A percentile compares a stretch with the other conserved stretches of the same genome.
phyloP scores from a whole-genome alignment of 2,113 vertebrate species.

The Ctenodactylus gundi region DNA sequence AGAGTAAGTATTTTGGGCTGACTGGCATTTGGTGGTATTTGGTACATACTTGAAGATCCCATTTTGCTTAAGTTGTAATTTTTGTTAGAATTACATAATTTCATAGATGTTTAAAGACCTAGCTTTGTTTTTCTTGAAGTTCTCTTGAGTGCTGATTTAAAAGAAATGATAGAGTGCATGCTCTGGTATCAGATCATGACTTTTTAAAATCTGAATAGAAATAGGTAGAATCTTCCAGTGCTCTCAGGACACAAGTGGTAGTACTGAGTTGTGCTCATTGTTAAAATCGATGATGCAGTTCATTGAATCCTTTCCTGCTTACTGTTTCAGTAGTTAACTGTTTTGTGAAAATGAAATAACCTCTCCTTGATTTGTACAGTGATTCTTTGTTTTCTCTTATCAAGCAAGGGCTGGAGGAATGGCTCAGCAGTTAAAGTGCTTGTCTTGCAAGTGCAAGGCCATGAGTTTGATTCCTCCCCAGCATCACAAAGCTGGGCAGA shows the following conservation, averaged over 20 bases:
- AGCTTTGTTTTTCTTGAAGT: slow-evolving; percentile 37
- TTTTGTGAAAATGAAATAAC: slow-evolving; percentile 49
- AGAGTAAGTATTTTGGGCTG: not conserved
- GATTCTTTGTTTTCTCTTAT: slow-evolving; percentile 55
- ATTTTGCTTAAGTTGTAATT: slow-evolving; percentile 4
- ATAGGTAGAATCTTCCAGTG: not conserved
- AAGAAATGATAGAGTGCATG: not conserved
- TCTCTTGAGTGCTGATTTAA: slow-evolving; percentile 34
- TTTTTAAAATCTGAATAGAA: not conserved
- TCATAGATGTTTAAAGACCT: slow-evolving; percentile 39
- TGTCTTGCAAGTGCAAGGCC: no score
- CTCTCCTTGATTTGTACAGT: slow-evolving; percentile 1
- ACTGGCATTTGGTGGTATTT: slow-evolving; percentile 9
- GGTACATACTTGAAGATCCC: slow-evolving; percentile 33
- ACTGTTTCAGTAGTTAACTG: slow-evolving; percentile 28
- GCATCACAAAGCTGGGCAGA: no score
- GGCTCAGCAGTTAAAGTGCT: no score
- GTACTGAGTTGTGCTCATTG: not conserved
- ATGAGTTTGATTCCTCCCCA: no score
- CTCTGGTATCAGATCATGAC: not conserved
- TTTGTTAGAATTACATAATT: slow-evolving; percentile 44
- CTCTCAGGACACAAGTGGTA: slow-evolving; percentile 37
- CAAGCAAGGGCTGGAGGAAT: no score
- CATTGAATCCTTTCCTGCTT: slow-evolving; percentile 3
- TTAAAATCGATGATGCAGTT: slow-evolving; percentile 60